phyloP scores from a whole-genome alignment of 2,113 vertebrate genomes.

The Trogon surrucura region DNA sequence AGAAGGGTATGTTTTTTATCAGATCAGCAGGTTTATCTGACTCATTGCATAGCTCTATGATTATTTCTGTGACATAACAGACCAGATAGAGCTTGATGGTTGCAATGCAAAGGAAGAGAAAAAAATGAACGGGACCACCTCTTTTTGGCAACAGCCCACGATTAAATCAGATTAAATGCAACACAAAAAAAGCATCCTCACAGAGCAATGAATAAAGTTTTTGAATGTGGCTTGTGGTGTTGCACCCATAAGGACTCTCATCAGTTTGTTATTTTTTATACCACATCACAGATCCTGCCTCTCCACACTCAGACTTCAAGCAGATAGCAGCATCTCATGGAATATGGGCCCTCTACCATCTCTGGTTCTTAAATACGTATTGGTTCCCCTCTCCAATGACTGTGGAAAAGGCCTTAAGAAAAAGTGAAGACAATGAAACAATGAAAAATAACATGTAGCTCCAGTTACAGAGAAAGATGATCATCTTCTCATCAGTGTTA shows the following conservation, averaged over 20 bases:
- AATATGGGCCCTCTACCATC: background rate
- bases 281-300: background rate
- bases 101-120: background rate
- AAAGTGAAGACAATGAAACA: background rate
- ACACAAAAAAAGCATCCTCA: background rate
- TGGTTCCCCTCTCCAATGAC: background rate
- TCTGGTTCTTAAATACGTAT: rapidly evolving
- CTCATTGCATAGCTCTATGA: background rate
- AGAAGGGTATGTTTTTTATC: background rate
- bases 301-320: background rate
- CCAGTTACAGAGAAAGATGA: background rate
- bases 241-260: background rate
- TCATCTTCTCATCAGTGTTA: background rate
- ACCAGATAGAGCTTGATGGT: background rate
- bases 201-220: background rate
- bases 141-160: background rate
- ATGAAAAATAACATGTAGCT: background rate
- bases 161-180: background rate
- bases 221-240: background rate
- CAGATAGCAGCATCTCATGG: background rate
- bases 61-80: background rate
- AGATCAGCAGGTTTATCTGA: background rate
- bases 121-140: background rate
- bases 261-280: background rate
- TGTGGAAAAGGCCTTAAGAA: background rate